phyloP scores from a whole-genome alignment of 2,797 vertebrate genomes.

The Rachycentron canadum region DNA sequence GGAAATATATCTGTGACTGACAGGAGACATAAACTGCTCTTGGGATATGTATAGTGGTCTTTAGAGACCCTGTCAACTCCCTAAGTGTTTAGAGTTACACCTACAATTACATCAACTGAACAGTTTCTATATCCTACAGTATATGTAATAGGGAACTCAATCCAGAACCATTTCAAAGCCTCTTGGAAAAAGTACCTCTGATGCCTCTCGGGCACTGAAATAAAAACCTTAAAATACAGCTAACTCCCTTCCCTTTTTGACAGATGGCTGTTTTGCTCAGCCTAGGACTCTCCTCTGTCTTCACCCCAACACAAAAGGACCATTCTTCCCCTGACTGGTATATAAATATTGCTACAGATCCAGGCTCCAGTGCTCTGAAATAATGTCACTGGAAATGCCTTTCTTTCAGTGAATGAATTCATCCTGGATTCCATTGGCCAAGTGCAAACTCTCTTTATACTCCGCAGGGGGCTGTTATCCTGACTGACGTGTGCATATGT shows the following conservation, averaged over 20 bases:
- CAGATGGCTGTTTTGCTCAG: conserved; percentile 54
- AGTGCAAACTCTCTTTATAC: conserved; percentile 63
- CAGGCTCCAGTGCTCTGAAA: conserved; percentile 63
- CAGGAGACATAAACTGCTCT: conserved; percentile 53
- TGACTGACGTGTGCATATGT: conserved; percentile 86
- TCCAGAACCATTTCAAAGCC: conserved; percentile 64
- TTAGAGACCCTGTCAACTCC: conserved; percentile 60
- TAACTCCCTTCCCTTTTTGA: conserved; percentile 62
- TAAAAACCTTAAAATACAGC: conserved; percentile 64
- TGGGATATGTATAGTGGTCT: conserved; percentile 66
- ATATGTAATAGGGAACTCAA: conserved; percentile 70
- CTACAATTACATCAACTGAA: conserved; percentile 57
- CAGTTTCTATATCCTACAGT: conserved; percentile 54
- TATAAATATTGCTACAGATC: conserved; percentile 82
- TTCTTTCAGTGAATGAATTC: conserved; percentile 72
- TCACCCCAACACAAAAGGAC: conserved; percentile 70
- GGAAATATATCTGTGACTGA: conserved; percentile 65
- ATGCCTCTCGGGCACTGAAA: conserved; percentile 64
- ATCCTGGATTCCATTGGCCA: conserved; percentile 64
- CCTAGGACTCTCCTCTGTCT: conserved; percentile 58
- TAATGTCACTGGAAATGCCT: conserved; percentile 76
- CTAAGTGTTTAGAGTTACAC: conserved; percentile 64
- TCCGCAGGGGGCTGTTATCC: conserved; percentile 71
- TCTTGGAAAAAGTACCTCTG: conserved; percentile 62
- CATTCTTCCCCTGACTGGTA: conserved; percentile 69